These are phyloP conservation scores for Macrobrachium rosenbergii DNA, from an alignment of 1,140 invertebrate genomes.

Conservation along the genomic window DNA sequence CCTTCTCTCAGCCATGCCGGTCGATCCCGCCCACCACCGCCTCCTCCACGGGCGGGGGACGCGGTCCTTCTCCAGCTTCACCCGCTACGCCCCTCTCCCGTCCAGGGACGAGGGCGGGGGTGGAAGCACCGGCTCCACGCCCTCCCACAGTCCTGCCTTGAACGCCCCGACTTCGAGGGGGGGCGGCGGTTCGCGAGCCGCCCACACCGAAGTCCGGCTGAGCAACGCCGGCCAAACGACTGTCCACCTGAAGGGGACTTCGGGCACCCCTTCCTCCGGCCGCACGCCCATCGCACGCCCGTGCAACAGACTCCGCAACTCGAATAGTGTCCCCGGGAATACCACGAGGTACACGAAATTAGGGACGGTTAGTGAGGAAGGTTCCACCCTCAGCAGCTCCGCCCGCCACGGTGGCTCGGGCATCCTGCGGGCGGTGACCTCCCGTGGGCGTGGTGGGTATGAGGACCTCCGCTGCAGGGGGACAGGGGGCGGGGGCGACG, in stretches of 20 bases:
- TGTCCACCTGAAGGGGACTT: neutral
- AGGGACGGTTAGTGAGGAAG: constrained; percentile 24
- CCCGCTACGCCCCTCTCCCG: constrained; percentile 30
- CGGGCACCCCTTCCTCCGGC: neutral
- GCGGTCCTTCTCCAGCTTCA: constrained; percentile 6
- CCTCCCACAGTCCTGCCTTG: constrained; percentile 1
- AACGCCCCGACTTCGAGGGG: neutral
- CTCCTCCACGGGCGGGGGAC: constrained; percentile 45
- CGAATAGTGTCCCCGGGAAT: neutral
- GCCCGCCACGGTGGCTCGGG: neutral
- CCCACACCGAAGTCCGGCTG: constrained; percentile 42
- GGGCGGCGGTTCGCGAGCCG: neutral
- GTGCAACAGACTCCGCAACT: constrained; percentile 15
- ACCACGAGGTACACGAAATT: constrained; percentile 39
- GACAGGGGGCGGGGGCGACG: constrained; percentile 21
- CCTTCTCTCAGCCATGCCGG: constrained; percentile 38
- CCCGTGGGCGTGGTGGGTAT: constrained; percentile 40
- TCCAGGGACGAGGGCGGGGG: neutral
- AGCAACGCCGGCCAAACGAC: constrained; percentile 8
- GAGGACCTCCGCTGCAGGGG: constrained; percentile 56
- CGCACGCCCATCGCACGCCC: constrained; percentile 37
- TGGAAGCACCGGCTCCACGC: constrained; percentile 24
- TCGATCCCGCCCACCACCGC: constrained; percentile 55
- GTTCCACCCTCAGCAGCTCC: neutral
- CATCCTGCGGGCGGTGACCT: constrained; percentile 45